phyloP scores from a whole-genome alignment of 2,888 invertebrate species.

The Camponotus fellah region DNA sequence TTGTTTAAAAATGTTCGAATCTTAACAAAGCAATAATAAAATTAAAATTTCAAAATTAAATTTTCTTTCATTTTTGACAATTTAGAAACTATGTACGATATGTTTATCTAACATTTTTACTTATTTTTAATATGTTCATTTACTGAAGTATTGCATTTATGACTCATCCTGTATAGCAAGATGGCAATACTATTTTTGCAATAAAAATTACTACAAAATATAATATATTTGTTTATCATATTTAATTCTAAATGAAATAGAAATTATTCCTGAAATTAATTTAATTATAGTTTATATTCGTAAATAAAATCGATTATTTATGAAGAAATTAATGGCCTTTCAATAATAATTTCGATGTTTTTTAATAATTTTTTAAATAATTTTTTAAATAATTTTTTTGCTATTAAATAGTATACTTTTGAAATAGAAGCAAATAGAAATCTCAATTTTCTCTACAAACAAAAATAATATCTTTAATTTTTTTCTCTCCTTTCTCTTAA shows the following conservation, averaged over 20 bases:
- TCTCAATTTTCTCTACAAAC: not conserved
- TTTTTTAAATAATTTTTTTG: not conserved
- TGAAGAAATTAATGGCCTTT: not conserved
- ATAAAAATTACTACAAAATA: not conserved
- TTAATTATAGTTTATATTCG: not conserved
- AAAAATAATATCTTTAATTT: constrained; percentile 13
- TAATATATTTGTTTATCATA: not conserved
- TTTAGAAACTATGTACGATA: not conserved
- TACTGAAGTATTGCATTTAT: too few relatives aligned
- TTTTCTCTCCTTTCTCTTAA: not conserved
- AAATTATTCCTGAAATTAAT: not conserved
- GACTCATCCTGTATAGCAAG: not conserved
- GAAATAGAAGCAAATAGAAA: not conserved
- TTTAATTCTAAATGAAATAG: not conserved
- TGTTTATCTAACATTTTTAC: not conserved
- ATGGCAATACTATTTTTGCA: not conserved
- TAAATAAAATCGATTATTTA: not conserved
- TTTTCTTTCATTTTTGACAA: not conserved
- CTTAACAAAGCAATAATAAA: not conserved
- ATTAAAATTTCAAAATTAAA: too few relatives aligned
- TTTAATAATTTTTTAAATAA: not conserved
- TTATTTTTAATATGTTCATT: not conserved
- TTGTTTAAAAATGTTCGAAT: not conserved
- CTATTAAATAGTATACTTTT: not conserved
- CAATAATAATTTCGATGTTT: not conserved